phyloP scores from a whole-genome alignment of 2,113 vertebrate species.

The Craseonycteris thonglongyai region DNA sequence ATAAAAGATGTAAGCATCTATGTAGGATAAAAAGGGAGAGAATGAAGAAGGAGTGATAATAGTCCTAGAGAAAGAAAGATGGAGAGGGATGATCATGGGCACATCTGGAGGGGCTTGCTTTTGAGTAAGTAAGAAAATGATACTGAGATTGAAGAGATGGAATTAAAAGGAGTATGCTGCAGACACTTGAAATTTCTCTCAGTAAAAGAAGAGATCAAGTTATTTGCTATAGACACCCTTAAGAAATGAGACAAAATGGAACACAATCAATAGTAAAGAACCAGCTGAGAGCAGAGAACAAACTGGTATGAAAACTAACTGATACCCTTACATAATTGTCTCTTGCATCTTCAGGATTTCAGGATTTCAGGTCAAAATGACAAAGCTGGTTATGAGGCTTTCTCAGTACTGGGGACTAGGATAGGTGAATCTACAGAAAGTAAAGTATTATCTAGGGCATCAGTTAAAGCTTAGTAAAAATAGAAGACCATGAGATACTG shows the following conservation, averaged over 20 bases:
- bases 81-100: background rate
- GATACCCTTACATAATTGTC: background rate
- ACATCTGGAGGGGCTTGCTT: background rate
- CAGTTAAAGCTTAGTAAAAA: background rate
- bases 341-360: background rate
- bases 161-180: background rate
- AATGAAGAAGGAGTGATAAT: background rate
- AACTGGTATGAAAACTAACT: background rate
- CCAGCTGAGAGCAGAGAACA: background rate
- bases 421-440: background rate
- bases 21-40: background rate
- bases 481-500: background rate
- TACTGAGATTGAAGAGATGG: background rate
- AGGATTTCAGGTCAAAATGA: background rate
- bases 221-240: conserved; percentile 2
- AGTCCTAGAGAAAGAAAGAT: background rate
- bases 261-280: background rate
- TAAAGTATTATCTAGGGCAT: background rate
- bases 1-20: background rate
- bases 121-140: background rate
- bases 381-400: background rate
- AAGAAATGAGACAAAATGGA: background rate
- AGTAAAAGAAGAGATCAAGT: conserved; percentile 1
- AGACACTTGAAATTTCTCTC: background rate
- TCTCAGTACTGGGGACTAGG: background rate